Conservation (phyloP, 2,797 vertebrate species). For the Micrastur ruficollis region DNA sequence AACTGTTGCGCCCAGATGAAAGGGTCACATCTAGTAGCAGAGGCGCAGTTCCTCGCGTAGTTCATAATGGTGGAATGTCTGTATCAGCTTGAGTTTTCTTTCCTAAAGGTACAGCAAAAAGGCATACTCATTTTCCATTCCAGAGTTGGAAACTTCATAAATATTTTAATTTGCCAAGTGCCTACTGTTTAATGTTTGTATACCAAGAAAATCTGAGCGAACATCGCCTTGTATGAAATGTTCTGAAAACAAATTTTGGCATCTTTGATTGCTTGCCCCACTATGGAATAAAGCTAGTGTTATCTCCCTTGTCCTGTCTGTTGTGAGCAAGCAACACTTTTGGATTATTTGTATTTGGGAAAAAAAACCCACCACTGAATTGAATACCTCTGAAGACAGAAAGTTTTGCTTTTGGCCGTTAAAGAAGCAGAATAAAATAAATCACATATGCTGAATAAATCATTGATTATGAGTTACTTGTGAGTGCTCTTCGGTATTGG, state of each 20-base stretch:
- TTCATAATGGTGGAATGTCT: rapidly evolving
- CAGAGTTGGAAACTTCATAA: neutral
- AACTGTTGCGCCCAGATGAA: neutral
- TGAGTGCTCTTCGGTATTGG: neutral
- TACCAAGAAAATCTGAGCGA: neutral
- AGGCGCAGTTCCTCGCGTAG: rapidly evolving
- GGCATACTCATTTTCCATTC: neutral
- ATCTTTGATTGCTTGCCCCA: neutral
- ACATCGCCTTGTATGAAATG: rapidly evolving
- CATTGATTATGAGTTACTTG: neutral
- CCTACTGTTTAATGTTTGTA: neutral
- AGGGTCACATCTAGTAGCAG: neutral
- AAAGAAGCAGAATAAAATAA: neutral
- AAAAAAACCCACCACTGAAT: neutral
- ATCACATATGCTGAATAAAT: constrained; percentile 27
- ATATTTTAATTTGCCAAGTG: constrained; percentile 6
- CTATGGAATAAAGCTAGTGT: neutral
- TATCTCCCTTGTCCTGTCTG: neutral
- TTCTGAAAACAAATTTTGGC: neutral
- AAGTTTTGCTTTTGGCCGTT: neutral
- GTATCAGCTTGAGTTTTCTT: neutral
- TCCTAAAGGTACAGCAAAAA: neutral
- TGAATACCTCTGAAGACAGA: neutral
- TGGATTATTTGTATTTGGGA: neutral
- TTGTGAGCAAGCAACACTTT: neutral